These are phyloP conservation scores for Danaus melanippus DNA, from an alignment of 1,140 invertebrate genomes.

Conservation along the genomic window DNA sequence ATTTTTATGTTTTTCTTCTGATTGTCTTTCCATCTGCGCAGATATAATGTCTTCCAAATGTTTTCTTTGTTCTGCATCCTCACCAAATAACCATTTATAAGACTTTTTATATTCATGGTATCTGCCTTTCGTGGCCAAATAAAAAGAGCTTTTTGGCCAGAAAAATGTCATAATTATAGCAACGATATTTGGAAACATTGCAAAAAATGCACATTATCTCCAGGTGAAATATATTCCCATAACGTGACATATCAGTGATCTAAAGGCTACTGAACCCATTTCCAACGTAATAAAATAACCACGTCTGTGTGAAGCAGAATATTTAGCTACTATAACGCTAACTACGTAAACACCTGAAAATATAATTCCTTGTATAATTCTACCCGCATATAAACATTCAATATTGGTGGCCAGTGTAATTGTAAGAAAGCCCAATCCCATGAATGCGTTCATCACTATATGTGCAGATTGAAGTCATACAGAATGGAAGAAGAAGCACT, in stretches of 20 bases:
- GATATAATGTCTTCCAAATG: conserved; percentile 21
- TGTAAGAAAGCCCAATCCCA: too few relatives aligned
- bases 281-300: too few relatives aligned
- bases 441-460: too few relatives aligned
- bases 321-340: too few relatives aligned
- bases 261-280: too few relatives aligned
- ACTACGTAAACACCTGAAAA: too few relatives aligned
- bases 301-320: too few relatives aligned
- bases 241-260: conserved; percentile 22
- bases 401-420: too few relatives aligned
- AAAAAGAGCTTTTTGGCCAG: conserved; percentile 37
- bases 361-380: too few relatives aligned
- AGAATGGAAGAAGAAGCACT: too few relatives aligned
- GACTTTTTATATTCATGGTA: conserved; percentile 22
- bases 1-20: conserved; percentile 8
- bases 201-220: conserved; percentile 29
- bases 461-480: too few relatives aligned
- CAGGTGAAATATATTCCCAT: conserved; percentile 24
- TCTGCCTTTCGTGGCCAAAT: conserved; percentile 27
- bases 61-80: conserved; percentile 16
- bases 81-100: conserved; percentile 22
- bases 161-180: conserved; percentile 22
- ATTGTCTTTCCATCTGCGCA: conserved; percentile 19
- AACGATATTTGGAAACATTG: conserved; percentile 14
- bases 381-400: too few relatives aligned